Base-by-base conservation (phyloP, 2,113 vertebrate species). In the Platysteira castanea region DNA sequence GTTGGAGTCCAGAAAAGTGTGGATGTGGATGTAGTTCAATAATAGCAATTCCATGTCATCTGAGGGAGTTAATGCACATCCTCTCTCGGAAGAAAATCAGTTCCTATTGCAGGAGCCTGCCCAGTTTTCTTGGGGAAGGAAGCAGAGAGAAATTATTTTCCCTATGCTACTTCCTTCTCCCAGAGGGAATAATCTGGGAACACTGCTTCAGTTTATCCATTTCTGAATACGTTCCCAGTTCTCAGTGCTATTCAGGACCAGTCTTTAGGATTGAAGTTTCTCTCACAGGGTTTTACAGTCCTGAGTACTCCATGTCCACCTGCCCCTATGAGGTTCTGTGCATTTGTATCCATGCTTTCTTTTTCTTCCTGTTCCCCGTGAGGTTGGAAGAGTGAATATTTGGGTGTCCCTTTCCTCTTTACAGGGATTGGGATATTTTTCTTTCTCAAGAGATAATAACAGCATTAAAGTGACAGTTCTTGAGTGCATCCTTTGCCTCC, bases 271-370 rank as follows among this genome's bases (percentile, higher is more conserved):
- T 4, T 69, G 60, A 61, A 41, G 9, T 57, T 60, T 87, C 11
- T 88, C 7, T 56, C 2, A 1, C 47, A 91, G 39, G 35, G 11
- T 67, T 78, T 68, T 85, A 18, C 41, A 76, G 22, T 19, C 30
- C 35, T 1, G 10, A 61, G 19, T 5, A 5, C 30, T 61, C 35
- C 7, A 0, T 39, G 35, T 10, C 65, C 39, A 13, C 54, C 46
- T 42, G 31, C 77, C 35, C 67, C 50, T 35, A 9, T 0, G 0
- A 70, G 31, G 31, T 20, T 74, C 47, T n/a, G 1, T 54, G 19
- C 7, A 0, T 78, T 81, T 85, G 7, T 15, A 53, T 49, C 50
- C 63, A 10, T 15, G 3, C 27, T 47, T 71, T 23, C 5, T 74
- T 42, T 82, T 53, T 57, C 22, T n/a, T 5, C 11, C 28, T 46